These are phyloP conservation scores for Autographa pulchrina DNA, from an alignment of 2,888 invertebrate species.

Conservation along the genomic window DNA sequence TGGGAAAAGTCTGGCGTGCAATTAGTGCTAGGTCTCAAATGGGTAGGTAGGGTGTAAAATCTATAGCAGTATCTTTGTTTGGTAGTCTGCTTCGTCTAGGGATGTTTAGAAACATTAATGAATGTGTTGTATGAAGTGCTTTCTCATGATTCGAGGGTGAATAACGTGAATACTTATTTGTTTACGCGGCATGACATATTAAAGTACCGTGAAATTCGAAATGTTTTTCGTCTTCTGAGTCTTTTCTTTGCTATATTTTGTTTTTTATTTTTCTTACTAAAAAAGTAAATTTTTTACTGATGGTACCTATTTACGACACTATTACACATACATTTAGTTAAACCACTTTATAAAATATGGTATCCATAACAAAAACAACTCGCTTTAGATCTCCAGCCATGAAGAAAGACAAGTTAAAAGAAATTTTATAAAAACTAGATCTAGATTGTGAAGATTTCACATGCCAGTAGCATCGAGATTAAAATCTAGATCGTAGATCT, in stretches of 20 bases:
- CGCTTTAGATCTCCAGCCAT: conserved; percentile 14
- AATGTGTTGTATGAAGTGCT: neutral
- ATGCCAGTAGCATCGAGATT: conserved; percentile 21
- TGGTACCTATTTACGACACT: neutral
- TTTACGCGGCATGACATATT: neutral
- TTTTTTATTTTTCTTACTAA: neutral
- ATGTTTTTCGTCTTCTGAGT: neutral
- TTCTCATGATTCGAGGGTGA: neutral
- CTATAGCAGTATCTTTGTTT: neutral
- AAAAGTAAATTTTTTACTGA: neutral
- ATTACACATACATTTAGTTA: neutral
- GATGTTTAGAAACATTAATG: neutral
- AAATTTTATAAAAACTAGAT: conserved; percentile 52
- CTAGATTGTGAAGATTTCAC: conserved; percentile 28
- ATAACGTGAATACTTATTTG: neutral
- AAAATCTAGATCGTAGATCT: conserved; percentile 8
- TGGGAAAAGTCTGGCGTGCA: neutral
- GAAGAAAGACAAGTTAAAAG: conserved; percentile 29
- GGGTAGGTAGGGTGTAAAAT: neutral
- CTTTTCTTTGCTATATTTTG: neutral
- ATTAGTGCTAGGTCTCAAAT: neutral
- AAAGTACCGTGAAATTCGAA: neutral
- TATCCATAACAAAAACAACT: conserved; percentile 17
- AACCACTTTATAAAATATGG: neutral
- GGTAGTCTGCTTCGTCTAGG: neutral